Percentiles rank a stretch among this genome's conserved stretches.
These are phyloP conservation scores for Temnothorax curvispinosus DNA, from an alignment of 1,140 invertebrate species.

Conservation along the genomic window DNA sequence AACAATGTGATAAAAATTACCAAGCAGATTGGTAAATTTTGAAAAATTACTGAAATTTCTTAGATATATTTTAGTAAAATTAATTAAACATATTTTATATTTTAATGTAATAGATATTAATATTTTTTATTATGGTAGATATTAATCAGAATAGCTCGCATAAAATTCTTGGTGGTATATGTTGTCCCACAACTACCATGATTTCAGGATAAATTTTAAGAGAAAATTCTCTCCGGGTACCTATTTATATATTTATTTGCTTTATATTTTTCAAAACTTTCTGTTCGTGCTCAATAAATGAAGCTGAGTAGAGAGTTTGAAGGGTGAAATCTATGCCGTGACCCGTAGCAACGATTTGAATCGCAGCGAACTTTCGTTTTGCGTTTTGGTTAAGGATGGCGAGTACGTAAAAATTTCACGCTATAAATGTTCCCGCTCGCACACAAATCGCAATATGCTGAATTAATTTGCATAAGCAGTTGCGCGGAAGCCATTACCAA, in stretches of 20 bases:
- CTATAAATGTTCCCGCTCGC: slow-evolving; percentile 38
- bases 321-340: slow-evolving; percentile 3
- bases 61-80: no score
- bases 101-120: no score
- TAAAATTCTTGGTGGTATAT: no score
- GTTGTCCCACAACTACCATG: no score
- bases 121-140: no score
- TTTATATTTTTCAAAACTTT: neutral
- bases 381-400: slow-evolving; percentile 18
- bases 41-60: no score
- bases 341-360: neutral
- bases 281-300: neutral
- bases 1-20: no score
- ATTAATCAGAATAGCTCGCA: no score
- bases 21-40: no score
- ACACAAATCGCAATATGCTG: slow-evolving; percentile 29
- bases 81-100: no score
- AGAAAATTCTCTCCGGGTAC: no score
- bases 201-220: no score
- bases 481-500: slow-evolving; percentile 52
- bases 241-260: neutral
- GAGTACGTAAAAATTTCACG: slow-evolving; percentile 44
- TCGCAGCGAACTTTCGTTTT: slow-evolving; percentile 8
- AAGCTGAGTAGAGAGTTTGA: neutral
- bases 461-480: slow-evolving; percentile 53